Conservation (phyloP, 2,888 invertebrate species). For the Noctuana brunneofusca region DNA sequence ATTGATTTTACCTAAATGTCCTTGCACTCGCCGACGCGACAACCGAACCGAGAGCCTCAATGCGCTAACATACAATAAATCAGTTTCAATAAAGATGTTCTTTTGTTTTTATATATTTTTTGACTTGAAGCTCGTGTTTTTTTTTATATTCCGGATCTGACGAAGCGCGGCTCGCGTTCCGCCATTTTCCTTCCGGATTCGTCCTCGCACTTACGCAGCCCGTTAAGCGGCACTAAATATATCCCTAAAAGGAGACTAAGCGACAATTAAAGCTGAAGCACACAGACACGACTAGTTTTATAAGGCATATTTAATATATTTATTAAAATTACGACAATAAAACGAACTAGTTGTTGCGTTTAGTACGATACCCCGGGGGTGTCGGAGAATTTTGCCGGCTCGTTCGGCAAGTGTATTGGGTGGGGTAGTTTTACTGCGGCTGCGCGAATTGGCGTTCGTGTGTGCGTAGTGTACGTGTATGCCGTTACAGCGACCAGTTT, state of each 20-base stretch:
- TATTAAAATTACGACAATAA: conserved; percentile 16
- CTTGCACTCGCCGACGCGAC: conserved; percentile 51
- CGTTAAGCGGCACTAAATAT: conserved; percentile 31
- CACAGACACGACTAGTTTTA: conserved; percentile 48
- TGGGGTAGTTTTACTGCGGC: conserved; percentile 70
- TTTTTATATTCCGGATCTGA: conserved; percentile 39
- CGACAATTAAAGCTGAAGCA: conserved; percentile 60
- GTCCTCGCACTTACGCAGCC: conserved; percentile 38
- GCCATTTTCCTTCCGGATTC: conserved; percentile 68
- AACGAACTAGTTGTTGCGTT: conserved; percentile 72
- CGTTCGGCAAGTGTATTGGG: conserved; percentile 64
- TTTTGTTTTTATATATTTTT: conserved; percentile 38
- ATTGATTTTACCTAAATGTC: conserved; percentile 66
- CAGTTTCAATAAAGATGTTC: background rate
- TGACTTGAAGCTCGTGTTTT: conserved; percentile 42
- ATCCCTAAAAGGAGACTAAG: conserved; percentile 58
- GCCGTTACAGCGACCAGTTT: conserved; percentile 52
- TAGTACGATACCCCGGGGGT: conserved; percentile 69
- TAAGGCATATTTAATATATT: conserved; percentile 43
- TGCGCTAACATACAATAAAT: conserved; percentile 55
- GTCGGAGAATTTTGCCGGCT: conserved; percentile 78
- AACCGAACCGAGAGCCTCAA: conserved; percentile 45
- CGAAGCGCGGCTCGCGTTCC: conserved; percentile 53
- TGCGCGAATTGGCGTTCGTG: conserved; percentile 63
- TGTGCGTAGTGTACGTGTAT: conserved; percentile 72